Evolutionary conservation across 2,888 invertebrate genomes (phyloP).

Genomic region (Rhagophthalmus giganteus): DNA sequence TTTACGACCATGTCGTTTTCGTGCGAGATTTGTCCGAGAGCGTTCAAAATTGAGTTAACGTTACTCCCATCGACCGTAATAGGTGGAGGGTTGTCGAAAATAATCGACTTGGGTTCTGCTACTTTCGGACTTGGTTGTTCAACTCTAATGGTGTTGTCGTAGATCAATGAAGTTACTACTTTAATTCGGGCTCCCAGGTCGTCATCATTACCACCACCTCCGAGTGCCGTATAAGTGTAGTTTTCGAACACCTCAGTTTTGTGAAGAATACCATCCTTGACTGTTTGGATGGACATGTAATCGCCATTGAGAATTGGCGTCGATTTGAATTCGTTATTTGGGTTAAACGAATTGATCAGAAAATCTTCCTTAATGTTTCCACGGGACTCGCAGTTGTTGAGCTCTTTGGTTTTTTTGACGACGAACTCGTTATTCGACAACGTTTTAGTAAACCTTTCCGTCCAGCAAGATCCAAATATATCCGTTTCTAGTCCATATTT

Average conservation of each 20-base stretch:
- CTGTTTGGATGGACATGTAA: slow-evolving; percentile 66
- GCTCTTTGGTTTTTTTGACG: slow-evolving; percentile 66
- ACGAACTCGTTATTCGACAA: slow-evolving; percentile 60
- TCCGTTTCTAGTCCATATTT: too few species aligned
- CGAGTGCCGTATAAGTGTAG: slow-evolving; percentile 75
- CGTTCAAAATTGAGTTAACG: slow-evolving; percentile 57
- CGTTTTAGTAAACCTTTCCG: slow-evolving; percentile 61
- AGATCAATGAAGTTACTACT: slow-evolving; percentile 67
- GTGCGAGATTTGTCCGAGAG: slow-evolving; percentile 66
- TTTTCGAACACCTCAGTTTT: slow-evolving; percentile 68
- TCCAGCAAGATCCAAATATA: slow-evolving; percentile 82
- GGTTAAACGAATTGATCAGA: slow-evolving; percentile 59
- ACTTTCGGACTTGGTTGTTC: slow-evolving; percentile 43
- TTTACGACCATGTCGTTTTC: slow-evolving; percentile 63
- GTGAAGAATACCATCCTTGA: slow-evolving; percentile 69
- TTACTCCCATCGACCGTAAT: slow-evolving; percentile 43
- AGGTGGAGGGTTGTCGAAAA: slow-evolving; percentile 73
- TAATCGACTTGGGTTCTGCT: slow-evolving; percentile 58
- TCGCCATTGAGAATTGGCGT: slow-evolving; percentile 60
- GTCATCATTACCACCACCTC: slow-evolving; percentile 56
- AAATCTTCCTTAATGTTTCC: slow-evolving; percentile 67
- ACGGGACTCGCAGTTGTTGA: slow-evolving; percentile 72
- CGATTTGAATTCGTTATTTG: slow-evolving; percentile 50
- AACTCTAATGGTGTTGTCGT: slow-evolving; percentile 59
- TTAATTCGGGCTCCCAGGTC: slow-evolving; percentile 66